These are phyloP conservation scores for Malurus cyaneus DNA, from an alignment of 2,113 vertebrate genomes.

Conservation along the genomic window DNA sequence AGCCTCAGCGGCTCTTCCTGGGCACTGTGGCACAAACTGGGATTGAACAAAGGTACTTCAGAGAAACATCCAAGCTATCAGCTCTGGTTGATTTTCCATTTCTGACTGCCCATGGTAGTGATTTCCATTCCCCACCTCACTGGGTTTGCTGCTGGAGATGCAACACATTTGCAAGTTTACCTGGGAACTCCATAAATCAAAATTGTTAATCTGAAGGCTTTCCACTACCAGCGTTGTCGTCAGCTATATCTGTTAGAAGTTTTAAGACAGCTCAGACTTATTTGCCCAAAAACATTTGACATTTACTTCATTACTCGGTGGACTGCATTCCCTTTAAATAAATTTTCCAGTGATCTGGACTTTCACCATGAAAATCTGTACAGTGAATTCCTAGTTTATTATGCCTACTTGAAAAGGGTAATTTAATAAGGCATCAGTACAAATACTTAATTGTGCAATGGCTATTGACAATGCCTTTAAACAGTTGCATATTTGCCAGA, in stretches of 20 bases:
- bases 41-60: not conserved
- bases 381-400: slow-evolving; percentile 81
- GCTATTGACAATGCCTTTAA: slow-evolving; percentile 92
- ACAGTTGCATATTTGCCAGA: slow-evolving; percentile 88
- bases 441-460: slow-evolving; percentile 92
- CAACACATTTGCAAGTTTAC: not conserved
- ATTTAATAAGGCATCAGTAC: slow-evolving; percentile 90
- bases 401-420: slow-evolving; percentile 82
- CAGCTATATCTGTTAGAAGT: slow-evolving; percentile 2
- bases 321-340: slow-evolving; percentile 73
- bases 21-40: not conserved
- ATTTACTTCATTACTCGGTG: slow-evolving; percentile 66
- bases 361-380: slow-evolving; percentile 73
- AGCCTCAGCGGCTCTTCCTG: rapidly evolving
- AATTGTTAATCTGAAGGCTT: not conserved
- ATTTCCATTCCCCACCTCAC: not conserved
- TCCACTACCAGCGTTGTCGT: not conserved
- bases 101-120: rapidly evolving
- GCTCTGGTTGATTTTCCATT: not conserved
- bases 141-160: slow-evolving; percentile 1
- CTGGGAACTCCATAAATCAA: slow-evolving; percentile 1
- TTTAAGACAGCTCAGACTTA: slow-evolving; percentile 55
- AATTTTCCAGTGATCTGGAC: slow-evolving; percentile 68
- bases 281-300: slow-evolving; percentile 56
- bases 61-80: not conserved